Conservation (phyloP, 2,797 vertebrate genomes). For the Tokudaia tokunoshimensis region DNA sequence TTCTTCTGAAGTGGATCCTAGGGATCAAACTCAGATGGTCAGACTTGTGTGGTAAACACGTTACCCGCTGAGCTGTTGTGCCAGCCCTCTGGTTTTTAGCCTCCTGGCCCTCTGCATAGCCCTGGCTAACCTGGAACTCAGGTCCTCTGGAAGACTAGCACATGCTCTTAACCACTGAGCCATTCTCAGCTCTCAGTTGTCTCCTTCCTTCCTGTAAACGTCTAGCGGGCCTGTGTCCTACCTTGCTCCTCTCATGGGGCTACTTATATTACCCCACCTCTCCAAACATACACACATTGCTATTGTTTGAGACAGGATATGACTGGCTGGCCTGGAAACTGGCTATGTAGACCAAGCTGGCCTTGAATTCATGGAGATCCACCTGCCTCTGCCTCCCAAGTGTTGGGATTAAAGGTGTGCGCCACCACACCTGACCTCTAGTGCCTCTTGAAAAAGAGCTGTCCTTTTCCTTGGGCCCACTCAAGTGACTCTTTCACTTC, state of each 20-base stretch:
- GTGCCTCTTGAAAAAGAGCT: background rate
- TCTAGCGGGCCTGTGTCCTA: background rate
- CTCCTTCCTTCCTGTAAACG: background rate
- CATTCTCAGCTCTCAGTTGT: background rate
- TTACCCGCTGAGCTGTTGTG: too few relatives aligned
- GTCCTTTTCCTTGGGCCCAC: background rate
- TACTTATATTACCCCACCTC: background rate
- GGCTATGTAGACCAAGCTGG: background rate
- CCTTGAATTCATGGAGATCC: background rate
- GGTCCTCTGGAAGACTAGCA: background rate
- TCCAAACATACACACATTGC: background rate
- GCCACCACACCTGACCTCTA: too few relatives aligned
- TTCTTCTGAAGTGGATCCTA: background rate
- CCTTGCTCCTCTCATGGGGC: background rate
- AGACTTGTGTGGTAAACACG: background rate
- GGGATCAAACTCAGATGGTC: background rate
- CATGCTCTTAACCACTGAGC: too few relatives aligned
- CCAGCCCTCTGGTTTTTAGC: background rate
- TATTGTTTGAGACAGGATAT: background rate
- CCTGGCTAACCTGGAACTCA: background rate
- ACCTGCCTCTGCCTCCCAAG: background rate
- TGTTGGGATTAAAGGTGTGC: rapidly evolving
- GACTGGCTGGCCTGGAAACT: background rate
- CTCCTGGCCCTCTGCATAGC: background rate
- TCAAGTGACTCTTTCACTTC: background rate